Conservation (phyloP, 2,113 vertebrate genomes). For the Erythrolamprus reginae region DNA sequence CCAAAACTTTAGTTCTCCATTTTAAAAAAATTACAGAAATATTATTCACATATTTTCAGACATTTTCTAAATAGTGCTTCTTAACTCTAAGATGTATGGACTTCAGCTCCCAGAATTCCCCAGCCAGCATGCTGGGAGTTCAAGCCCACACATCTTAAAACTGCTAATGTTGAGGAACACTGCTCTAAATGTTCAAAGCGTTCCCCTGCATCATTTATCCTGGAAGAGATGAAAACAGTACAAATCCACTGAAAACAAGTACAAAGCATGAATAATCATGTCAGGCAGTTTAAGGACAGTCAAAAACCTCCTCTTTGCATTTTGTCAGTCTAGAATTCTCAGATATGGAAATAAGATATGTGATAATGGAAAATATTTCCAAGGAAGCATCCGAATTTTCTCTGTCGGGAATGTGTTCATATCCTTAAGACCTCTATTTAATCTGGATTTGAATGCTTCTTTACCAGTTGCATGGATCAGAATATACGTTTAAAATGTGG, state of each 20-base stretch:
- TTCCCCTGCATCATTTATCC: constrained; percentile 46
- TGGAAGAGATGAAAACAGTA: constrained; percentile 53
- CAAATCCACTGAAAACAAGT: constrained; percentile 49
- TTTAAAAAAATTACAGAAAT: constrained; percentile 53
- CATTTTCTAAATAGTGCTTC: constrained; percentile 20
- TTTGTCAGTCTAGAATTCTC: constrained; percentile 36
- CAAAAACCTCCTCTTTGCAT: constrained; percentile 40
- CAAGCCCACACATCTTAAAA: neutral
- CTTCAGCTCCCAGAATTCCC: neutral
- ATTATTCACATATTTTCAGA: constrained; percentile 50
- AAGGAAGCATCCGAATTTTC: constrained; percentile 24
- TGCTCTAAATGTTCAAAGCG: constrained; percentile 50
- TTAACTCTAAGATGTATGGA: neutral
- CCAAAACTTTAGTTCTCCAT: neutral
- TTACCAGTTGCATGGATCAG: accelerated
- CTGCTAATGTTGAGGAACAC: neutral
- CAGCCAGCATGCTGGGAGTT: neutral
- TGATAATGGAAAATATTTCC: constrained; percentile 35
- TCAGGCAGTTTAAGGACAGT: constrained; percentile 54
- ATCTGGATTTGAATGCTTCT: constrained; percentile 10
- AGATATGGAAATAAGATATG: constrained; percentile 57
- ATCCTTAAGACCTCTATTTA: constrained; percentile 19
- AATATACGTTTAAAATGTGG: neutral
- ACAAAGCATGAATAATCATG: constrained; percentile 49
- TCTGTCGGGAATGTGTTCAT: neutral